Evolutionary conservation across 1,140 invertebrate genomes (phyloP).

Genomic region (Achatina immaculata): DNA sequence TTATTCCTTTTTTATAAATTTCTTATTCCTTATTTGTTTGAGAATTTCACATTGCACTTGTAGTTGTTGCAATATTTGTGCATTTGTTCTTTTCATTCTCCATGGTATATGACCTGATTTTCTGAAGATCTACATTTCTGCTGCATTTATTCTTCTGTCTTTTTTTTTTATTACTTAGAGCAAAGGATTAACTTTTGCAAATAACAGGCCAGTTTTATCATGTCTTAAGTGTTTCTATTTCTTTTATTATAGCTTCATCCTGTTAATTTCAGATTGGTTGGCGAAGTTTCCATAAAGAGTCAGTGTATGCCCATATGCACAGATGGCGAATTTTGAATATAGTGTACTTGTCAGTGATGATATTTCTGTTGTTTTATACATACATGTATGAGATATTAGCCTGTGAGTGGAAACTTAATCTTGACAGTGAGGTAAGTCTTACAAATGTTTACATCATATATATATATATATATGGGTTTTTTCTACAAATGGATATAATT

Average conservation of each 20-base stretch:
- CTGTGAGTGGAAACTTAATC: conserved; percentile 68
- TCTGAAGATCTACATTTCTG: no score
- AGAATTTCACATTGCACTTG: no score
- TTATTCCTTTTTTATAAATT: neutral
- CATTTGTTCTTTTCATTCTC: no score
- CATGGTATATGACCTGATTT: no score
- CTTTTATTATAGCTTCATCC: neutral
- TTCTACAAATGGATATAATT: neutral
- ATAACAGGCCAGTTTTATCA: neutral
- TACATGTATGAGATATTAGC: conserved; percentile 67
- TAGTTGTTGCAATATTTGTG: no score
- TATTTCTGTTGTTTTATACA: conserved; percentile 63
- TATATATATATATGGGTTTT: neutral
- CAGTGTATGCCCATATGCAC: conserved; percentile 48
- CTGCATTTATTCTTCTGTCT: no score
- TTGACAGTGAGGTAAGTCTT: conserved; percentile 62
- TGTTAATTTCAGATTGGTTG: conserved; percentile 64
- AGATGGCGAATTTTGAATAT: conserved; percentile 59
- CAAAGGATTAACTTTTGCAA: neutral
- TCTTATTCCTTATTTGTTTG: neutral
- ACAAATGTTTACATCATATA: neutral
- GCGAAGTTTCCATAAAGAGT: conserved; percentile 65
- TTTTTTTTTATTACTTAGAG: neutral
- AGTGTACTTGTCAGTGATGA: conserved; percentile 60
- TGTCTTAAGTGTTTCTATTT: neutral